Evolutionary conservation across 2,797 vertebrate species (phyloP), one percentile per base, ranked within the genome.

Genomic region (Lacerta viridis): DNA sequence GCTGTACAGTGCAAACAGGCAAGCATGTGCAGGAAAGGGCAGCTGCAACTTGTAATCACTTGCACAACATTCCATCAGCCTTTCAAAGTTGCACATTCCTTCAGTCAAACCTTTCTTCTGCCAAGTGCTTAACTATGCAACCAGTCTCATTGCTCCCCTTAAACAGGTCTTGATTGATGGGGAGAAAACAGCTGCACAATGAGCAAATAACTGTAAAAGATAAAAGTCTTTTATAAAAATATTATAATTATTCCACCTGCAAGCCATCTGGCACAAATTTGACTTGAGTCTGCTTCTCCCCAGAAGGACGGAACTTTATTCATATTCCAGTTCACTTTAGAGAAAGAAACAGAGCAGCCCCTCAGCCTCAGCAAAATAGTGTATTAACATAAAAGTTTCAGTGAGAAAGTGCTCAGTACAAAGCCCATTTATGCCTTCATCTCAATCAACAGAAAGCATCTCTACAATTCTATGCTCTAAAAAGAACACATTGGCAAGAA

Each of bases 181-280:
- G 95, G 94, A 94, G 95, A 82, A 79, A 75, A 96, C 96, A 97
- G 97, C 97, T 97, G 97, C 89, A 83, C 92, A 97, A 95, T 93
- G 89, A 91, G 93, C 89, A 88, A 94, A 93, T 81, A 96, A 95
- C 94, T 96, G 92, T 95, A 88, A 85, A 80, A 95, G 93, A 96
- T 94, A 96, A 97, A 97, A 94, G 95, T 93, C 91, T 89, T 87
- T 92, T 92, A 93, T 84, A 92, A 84, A 90, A 88, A 94, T 89
- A 94, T 80, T 93, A 75, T 79, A 87, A 91, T 91, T 27, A 83
- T 50, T 91, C 93, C 86, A 90, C 90, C 90, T 33, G 87, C 92
- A 94, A 91, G 94, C 95, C 89, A 91, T 83, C 94, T 92, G 92
- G 90, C 87, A 93, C 77, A 3, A 66, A 59, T 93, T 84, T 88